Evolutionary conservation across 2,888 invertebrate species (phyloP).

Genomic region (Trilocha varians): DNA sequence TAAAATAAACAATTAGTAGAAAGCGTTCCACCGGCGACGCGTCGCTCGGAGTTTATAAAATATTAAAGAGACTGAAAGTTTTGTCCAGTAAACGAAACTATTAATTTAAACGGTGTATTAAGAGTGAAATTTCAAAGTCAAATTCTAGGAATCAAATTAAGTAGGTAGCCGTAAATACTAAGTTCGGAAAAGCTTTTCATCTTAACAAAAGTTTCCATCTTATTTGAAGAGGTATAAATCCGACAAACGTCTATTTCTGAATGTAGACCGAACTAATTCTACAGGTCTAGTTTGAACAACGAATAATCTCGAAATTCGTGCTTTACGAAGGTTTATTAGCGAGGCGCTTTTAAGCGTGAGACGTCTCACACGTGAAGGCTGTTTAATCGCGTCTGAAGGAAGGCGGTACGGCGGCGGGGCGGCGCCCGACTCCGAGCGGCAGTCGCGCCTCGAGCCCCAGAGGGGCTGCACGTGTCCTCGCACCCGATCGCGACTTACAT

Average conservation of each 20-base stretch:
- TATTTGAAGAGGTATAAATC: not conserved
- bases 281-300: slow-evolving; percentile 19
- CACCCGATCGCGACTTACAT: slow-evolving; percentile 63
- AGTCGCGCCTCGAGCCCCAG: slow-evolving; percentile 66
- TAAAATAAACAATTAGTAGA: too few species aligned
- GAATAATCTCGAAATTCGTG: slow-evolving; percentile 40
- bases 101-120: not conserved
- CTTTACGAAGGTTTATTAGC: slow-evolving; percentile 55
- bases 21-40: too few species aligned
- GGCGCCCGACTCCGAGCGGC: slow-evolving; percentile 54
- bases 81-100: not conserved
- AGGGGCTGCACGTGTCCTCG: slow-evolving; percentile 63
- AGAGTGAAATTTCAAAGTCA: not conserved
- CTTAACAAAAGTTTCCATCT: slow-evolving; percentile 11
- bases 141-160: not conserved
- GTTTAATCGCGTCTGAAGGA: slow-evolving; percentile 57
- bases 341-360: slow-evolving; percentile 34
- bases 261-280: slow-evolving; percentile 13
- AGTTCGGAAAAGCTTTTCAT: not conserved
- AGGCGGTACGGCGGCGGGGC: slow-evolving; percentile 50
- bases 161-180: not conserved
- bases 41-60: too few species aligned
- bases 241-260: not conserved
- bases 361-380: slow-evolving; percentile 56
- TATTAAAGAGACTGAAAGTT: not conserved